phyloP scores from a whole-genome alignment of 2,113 vertebrate genomes.

The Syrmaticus mikado region DNA sequence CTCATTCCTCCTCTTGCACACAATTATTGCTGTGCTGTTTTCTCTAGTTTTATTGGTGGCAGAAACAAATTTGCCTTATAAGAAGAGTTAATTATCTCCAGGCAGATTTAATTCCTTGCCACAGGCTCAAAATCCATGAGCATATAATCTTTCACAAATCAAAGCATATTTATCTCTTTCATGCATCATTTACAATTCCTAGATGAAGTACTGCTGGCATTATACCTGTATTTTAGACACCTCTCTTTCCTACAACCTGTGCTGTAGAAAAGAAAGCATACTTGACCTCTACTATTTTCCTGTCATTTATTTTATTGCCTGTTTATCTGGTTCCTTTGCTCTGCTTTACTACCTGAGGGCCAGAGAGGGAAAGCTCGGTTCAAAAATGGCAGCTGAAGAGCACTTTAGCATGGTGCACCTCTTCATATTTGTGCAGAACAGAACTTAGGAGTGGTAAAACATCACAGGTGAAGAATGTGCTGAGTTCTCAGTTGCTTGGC shows the following conservation, averaged over 20 bases:
- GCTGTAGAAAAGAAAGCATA: constrained; percentile 39
- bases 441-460: background rate
- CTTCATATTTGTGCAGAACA: background rate
- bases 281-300: constrained; percentile 14
- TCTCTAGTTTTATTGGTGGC: constrained; percentile 29
- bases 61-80: constrained; percentile 40
- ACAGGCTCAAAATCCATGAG: constrained; percentile 44
- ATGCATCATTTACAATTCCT: constrained; percentile 32
- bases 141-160: constrained; percentile 58
- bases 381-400: background rate
- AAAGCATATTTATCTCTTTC: constrained; percentile 48
- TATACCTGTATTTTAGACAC: constrained; percentile 41
- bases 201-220: constrained; percentile 30
- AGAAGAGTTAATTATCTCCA: constrained; percentile 35
- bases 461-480: background rate
- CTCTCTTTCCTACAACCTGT: background rate
- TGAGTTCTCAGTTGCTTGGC: background rate
- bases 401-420: background rate
- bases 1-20: background rate
- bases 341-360: background rate
- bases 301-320: background rate
- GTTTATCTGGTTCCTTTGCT: background rate
- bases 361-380: background rate
- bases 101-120: constrained; percentile 13
- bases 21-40: background rate